A percentile compares a stretch with the other conserved stretches of the same genome.
phyloP scores from a whole-genome alignment of 2,888 invertebrate genomes.

The Tenthredo livida region DNA sequence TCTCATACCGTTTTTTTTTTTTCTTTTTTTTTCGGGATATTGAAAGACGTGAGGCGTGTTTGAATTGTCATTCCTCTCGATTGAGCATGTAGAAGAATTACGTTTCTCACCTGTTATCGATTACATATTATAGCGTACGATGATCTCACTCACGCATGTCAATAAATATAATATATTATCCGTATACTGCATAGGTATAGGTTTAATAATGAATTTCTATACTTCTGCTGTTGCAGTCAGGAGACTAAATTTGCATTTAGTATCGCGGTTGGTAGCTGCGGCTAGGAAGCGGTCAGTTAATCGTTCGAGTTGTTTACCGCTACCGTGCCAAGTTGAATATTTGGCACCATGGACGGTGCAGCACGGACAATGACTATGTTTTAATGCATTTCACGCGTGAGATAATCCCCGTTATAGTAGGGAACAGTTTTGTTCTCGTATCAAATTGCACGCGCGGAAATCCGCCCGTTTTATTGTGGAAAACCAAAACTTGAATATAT shows the following conservation, averaged over 20 bases:
- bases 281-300: constrained; percentile 46
- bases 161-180: constrained; percentile 16
- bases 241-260: constrained; percentile 11
- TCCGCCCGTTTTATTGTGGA: constrained; percentile 9
- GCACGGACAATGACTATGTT: constrained; percentile 35
- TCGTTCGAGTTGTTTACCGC: constrained; percentile 61
- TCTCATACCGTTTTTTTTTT: neutral
- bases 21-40: neutral
- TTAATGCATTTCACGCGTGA: constrained; percentile 48
- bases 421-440: constrained; percentile 32
- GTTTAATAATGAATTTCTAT: neutral
- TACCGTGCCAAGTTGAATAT: constrained; percentile 63
- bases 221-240: neutral
- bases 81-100: constrained; percentile 21
- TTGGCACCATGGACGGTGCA: constrained; percentile 59
- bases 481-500: neutral
- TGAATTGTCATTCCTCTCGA: constrained; percentile 14
- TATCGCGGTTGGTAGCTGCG: constrained; percentile 11
- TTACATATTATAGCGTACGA: constrained; percentile 17
- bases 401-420: constrained; percentile 23
- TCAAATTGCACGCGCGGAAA: constrained; percentile 29
- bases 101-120: neutral
- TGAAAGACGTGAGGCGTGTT: constrained; percentile 5
- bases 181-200: neutral
- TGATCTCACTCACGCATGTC: constrained; percentile 27